These are phyloP conservation scores for Carpatolechia fugitivella DNA, from an alignment of 2,888 invertebrate species.

Conservation along the genomic window DNA sequence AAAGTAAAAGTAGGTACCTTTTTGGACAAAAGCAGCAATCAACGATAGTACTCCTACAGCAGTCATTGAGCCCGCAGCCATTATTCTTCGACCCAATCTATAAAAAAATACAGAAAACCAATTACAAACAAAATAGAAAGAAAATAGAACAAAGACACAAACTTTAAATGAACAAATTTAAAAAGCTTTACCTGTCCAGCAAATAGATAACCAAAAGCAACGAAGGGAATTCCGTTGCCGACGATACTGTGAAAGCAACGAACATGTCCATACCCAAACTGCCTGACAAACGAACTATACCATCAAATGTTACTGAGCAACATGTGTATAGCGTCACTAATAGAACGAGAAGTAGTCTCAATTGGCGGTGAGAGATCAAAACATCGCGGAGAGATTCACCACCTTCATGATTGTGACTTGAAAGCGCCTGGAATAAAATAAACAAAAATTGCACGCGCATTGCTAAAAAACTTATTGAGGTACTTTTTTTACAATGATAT, in stretches of 20 bases:
- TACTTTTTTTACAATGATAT: no score
- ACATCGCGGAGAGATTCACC: background rate
- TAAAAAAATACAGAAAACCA: no score
- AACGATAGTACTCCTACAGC: slow-evolving; percentile 49
- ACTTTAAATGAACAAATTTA: no score
- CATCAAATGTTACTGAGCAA: background rate
- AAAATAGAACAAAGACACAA: background rate
- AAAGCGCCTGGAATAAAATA: background rate
- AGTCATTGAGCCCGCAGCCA: slow-evolving; percentile 51
- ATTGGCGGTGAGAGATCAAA: background rate
- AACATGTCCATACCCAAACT: background rate
- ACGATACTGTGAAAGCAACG: background rate
- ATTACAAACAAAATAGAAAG: no score
- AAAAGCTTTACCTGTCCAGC: slow-evolving; percentile 49
- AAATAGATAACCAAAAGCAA: slow-evolving; percentile 33
- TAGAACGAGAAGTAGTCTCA: background rate
- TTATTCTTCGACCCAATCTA: slow-evolving; percentile 62
- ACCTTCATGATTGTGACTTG: background rate
- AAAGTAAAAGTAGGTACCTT: background rate
- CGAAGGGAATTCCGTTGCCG: slow-evolving; percentile 1
- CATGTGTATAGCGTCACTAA: background rate
- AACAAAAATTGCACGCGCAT: no score
- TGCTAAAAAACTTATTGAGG: no score
- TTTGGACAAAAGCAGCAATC: slow-evolving; percentile 47
- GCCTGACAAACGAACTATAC: slow-evolving; percentile 10